Conservation (phyloP, 2,797 vertebrate genomes). For the Denticeps clupeoides region DNA sequence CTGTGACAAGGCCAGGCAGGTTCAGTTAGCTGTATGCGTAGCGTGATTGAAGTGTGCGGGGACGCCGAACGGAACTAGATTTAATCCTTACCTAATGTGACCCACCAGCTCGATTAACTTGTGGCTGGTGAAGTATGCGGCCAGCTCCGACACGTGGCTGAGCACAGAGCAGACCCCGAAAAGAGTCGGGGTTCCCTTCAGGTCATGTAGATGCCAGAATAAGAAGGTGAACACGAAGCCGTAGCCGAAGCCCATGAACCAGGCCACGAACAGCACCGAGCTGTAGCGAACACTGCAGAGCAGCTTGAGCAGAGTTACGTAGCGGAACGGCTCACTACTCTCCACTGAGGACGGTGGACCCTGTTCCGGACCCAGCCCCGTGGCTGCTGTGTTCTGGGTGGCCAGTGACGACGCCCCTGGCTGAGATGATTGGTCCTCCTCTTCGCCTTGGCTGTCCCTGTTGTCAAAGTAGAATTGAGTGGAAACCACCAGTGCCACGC, state of each 20-base stretch:
- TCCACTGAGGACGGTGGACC: neutral
- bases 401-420: conserved; percentile 33
- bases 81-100: conserved; percentile 75
- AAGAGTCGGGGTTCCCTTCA: conserved; percentile 83
- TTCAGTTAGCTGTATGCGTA: neutral
- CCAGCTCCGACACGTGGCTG: conserved; percentile 85
- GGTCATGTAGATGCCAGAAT: conserved; percentile 91
- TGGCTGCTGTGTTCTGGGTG: conserved; percentile 25
- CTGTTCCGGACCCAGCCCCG: conserved; percentile 8
- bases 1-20: too few species aligned
- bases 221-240: conserved; percentile 96
- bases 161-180: conserved; percentile 92
- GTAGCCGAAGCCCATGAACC: conserved; percentile 98
- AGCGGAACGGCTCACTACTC: conserved; percentile 42
- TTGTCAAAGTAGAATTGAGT: conserved; percentile 83
- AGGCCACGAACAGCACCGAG: conserved; percentile 87
- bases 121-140: conserved; percentile 92
- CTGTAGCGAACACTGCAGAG: conserved; percentile 85
- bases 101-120: conserved; percentile 90
- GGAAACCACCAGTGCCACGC: conserved; percentile 71
- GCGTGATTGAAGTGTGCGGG: neutral
- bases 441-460: conserved; percentile 20
- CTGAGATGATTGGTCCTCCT: neutral
- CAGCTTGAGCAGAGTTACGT: conserved; percentile 63
- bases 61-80: too few species aligned